Evolutionary conservation across 2,797 vertebrate species (phyloP).

Genomic region (Bufotes viridis): DNA sequence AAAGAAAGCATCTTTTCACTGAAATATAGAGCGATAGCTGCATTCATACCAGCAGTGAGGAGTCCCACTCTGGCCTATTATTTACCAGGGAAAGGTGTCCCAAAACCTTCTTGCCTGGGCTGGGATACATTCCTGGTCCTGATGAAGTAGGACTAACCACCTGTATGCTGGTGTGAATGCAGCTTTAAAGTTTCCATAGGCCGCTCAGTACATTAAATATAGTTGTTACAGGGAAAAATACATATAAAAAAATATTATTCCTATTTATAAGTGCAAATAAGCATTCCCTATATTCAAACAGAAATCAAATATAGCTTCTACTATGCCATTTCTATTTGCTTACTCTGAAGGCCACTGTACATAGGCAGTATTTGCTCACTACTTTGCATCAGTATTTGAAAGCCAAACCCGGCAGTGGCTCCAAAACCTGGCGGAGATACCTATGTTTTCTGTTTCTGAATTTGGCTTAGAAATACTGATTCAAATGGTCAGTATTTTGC

Average conservation of each 20-base stretch:
- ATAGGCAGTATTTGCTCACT: too few relatives aligned
- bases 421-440: background rate
- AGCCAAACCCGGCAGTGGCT: background rate
- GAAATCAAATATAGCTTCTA: background rate
- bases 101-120: background rate
- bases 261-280: conserved; percentile 23
- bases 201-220: too few relatives aligned
- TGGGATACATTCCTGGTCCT: background rate
- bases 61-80: too few relatives aligned
- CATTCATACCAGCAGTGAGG: too few relatives aligned
- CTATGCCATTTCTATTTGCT: background rate
- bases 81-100: background rate
- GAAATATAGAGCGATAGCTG: too few relatives aligned
- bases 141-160: background rate
- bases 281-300: background rate
- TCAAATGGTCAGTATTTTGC: too few relatives aligned
- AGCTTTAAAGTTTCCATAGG: background rate
- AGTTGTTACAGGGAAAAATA: background rate
- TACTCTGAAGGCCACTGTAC: background rate
- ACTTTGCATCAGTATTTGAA: background rate
- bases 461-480: background rate
- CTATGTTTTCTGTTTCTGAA: background rate
- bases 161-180: background rate
- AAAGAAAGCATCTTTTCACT: too few relatives aligned
- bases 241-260: background rate